A percentile compares a stretch with the other conserved stretches of the same genome.
Evolutionary conservation across 2,888 invertebrate genomes (phyloP).

Genomic region (Leucophora obtusa): DNA sequence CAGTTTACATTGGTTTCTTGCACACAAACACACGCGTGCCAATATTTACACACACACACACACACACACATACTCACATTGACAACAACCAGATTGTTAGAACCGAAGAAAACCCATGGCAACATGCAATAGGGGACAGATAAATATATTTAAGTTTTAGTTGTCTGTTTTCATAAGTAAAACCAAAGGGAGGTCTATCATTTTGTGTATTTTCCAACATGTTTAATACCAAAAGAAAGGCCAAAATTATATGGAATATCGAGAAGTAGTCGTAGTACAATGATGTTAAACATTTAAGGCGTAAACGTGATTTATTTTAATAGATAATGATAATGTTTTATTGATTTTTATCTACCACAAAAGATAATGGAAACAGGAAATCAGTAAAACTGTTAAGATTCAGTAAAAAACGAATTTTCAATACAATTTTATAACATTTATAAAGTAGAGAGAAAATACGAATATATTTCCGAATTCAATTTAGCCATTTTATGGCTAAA

Average conservation of each 20-base stretch:
- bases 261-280: neutral
- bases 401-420: neutral
- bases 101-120: neutral
- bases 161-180: conserved; percentile 33
- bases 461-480: too few relatives aligned
- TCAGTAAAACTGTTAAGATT: neutral
- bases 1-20: conserved; percentile 5
- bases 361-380: conserved; percentile 12
- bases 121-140: conserved; percentile 38
- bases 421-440: too few relatives aligned
- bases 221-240: conserved; percentile 45
- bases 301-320: conserved; percentile 75
- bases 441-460: too few relatives aligned
- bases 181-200: conserved; percentile 22
- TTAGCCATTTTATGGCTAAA: too few relatives aligned
- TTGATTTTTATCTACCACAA: conserved; percentile 68
- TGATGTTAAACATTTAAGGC: conserved; percentile 48
- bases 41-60: neutral
- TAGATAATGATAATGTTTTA: conserved; percentile 75
- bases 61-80: neutral
- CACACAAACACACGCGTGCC: conserved; percentile 4
- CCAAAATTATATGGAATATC: too few relatives aligned
- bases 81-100: neutral
- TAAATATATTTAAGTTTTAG: conserved; percentile 32
- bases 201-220: conserved; percentile 20